Evolutionary conservation across 2,797 vertebrate species (phyloP).

Genomic region (Dendrocincla fuliginosa): DNA sequence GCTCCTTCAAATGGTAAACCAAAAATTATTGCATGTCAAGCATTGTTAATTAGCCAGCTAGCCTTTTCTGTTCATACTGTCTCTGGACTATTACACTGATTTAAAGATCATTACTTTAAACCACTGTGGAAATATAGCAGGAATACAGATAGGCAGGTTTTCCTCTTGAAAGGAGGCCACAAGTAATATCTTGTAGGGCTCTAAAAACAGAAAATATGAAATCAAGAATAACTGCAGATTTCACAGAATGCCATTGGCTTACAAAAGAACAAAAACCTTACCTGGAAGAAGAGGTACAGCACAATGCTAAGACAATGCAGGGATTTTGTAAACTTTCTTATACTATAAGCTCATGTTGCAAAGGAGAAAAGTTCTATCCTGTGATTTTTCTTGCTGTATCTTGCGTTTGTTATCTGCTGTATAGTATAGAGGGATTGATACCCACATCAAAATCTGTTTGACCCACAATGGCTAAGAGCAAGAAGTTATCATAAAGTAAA

Average conservation of each 20-base stretch:
- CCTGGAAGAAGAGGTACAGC: background rate
- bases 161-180: background rate
- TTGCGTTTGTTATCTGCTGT: background rate
- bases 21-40: background rate
- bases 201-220: background rate
- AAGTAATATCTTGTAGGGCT: background rate
- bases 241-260: background rate
- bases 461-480: background rate
- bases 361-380: background rate
- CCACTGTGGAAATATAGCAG: background rate
- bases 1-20: constrained; percentile 81
- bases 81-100: background rate
- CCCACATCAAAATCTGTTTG: background rate
- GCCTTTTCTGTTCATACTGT: background rate
- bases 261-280: background rate
- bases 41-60: background rate
- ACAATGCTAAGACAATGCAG: background rate
- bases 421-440: background rate
- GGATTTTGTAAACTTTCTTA: background rate
- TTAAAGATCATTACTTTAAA: background rate
- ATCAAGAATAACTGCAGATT: background rate
- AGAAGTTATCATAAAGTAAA: background rate
- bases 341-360: background rate
- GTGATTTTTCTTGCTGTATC: background rate
- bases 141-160: background rate